Conservation (phyloP, 2,888 invertebrate species). For the Diabrotica balteata region DNA sequence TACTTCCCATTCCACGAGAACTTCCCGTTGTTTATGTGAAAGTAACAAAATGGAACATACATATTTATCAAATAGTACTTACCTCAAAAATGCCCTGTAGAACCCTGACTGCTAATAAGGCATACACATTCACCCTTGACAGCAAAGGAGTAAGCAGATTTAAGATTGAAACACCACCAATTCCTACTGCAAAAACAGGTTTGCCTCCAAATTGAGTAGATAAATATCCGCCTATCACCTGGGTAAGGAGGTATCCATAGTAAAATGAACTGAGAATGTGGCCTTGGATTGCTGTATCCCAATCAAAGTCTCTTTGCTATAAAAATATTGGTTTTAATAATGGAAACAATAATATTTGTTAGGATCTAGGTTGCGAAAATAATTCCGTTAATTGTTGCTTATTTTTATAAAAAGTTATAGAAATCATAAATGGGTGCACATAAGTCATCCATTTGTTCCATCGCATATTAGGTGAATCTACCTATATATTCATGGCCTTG, state of each 20-base stretch:
- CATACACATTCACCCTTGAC: constrained; percentile 73
- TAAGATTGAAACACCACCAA: constrained; percentile 78
- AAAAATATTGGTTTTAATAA: constrained; percentile 2
- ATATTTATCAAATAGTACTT: not conserved
- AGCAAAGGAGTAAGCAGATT: constrained; percentile 82
- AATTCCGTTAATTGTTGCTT: no score
- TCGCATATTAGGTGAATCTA: no score
- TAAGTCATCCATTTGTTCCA: no score
- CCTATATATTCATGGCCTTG: no score
- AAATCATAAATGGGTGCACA: no score
- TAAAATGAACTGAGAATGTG: constrained; percentile 86
- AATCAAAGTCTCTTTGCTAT: constrained; percentile 78
- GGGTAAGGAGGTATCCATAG: constrained; percentile 87
- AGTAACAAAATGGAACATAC: no score
- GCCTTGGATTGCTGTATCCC: constrained; percentile 80
- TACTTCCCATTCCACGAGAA: no score
- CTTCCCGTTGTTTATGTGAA: no score
- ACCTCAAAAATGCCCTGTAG: constrained; percentile 53
- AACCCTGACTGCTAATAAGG: constrained; percentile 73
- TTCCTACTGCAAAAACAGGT: constrained; percentile 79
- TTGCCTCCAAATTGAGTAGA: constrained; percentile 87
- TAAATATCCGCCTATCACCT: constrained; percentile 83
- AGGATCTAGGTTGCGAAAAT: no score
- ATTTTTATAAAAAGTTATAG: no score
- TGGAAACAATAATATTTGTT: no score